Evolutionary conservation across 2,113 vertebrate genomes (phyloP), one percentile per base, ranked within the genome.

Genomic region (Entosphenus tridentatus): DNA sequence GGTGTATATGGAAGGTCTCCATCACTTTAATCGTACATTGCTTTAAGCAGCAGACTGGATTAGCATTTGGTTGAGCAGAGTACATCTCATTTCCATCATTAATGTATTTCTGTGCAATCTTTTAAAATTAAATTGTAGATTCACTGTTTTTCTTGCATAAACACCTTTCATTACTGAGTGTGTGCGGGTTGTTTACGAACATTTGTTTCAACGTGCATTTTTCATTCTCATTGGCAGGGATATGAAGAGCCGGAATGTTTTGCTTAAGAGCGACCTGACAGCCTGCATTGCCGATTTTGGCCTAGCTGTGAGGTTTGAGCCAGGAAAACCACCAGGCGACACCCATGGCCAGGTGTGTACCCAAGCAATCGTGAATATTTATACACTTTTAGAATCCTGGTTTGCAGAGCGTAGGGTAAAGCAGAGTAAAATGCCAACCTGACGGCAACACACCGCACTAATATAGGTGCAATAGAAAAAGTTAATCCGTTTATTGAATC

Each of bases 161-260:
- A 39, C 39, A 7, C 39, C 62, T 65, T 16, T 65, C 21, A n/a
- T n/a, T 65, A 10, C 62, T 16, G 21, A 65, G 62, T 11, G 21
- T 11, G 2, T 21, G n/a, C 9, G 8, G 11, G 62, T 65, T 21
- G n/a, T 65, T 21, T 10, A 10, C n/a, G 10, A 21, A 16, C 62
- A 21, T 65, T 21, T 21, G 21, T 21, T 65, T n/a, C 62, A 65
- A 65, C n/a, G n/a, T 9, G n/a, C 21, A 21, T 16, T 21, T 9
- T 65, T 65, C 62, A 16, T 65, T 21, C 62, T 65, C n/a, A 16
- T 65, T n/a, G 21, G 62, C 74, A 96, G 92, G 84, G 92, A 96
- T 75, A 87, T 96, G 72, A 96, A 96, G 79, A 96, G 92, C 80
- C 95, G 93, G 80, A 96, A 96, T 57, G 83, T 96, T 57, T 80